phyloP scores from a whole-genome alignment of 2,888 invertebrate species.

The Andrena minutula region DNA sequence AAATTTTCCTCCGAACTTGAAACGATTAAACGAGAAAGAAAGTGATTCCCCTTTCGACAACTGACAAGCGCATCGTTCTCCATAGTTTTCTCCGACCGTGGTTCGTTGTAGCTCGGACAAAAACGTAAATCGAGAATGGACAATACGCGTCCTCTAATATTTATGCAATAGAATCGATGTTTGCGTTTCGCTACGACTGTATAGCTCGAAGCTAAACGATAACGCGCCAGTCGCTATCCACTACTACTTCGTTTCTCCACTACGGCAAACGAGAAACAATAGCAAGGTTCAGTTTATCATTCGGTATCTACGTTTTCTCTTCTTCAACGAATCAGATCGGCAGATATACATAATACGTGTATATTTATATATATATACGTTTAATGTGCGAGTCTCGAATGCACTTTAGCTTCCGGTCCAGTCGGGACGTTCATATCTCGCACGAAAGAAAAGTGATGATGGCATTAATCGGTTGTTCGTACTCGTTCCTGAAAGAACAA shows the following conservation, averaged over 20 bases:
- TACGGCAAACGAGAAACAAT: conserved; percentile 55
- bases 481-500: conserved; percentile 20
- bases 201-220: conserved; percentile 75
- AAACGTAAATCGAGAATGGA: conserved; percentile 36
- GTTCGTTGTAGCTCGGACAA: conserved; percentile 52
- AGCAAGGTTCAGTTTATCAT: conserved; percentile 19
- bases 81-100: conserved; percentile 43
- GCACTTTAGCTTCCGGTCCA: conserved; percentile 65
- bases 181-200: conserved; percentile 72
- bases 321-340: conserved; percentile 25
- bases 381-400: conserved; percentile 53
- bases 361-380: conserved; percentile 37
- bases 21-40: neutral
- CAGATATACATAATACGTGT: conserved; percentile 45
- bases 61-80: neutral
- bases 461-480: neutral
- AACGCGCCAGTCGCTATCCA: conserved; percentile 61
- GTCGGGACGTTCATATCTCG: conserved; percentile 48
- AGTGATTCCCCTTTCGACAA: conserved; percentile 1
- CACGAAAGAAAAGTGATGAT: neutral
- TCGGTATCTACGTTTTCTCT: conserved; percentile 23
- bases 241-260: conserved; percentile 28
- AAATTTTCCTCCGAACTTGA: neutral
- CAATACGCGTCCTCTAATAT: conserved; percentile 43
- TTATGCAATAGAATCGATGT: conserved; percentile 60